Evolutionary conservation across 2,888 invertebrate species (phyloP).

Genomic region (Nephrotoma guestfalica): DNA sequence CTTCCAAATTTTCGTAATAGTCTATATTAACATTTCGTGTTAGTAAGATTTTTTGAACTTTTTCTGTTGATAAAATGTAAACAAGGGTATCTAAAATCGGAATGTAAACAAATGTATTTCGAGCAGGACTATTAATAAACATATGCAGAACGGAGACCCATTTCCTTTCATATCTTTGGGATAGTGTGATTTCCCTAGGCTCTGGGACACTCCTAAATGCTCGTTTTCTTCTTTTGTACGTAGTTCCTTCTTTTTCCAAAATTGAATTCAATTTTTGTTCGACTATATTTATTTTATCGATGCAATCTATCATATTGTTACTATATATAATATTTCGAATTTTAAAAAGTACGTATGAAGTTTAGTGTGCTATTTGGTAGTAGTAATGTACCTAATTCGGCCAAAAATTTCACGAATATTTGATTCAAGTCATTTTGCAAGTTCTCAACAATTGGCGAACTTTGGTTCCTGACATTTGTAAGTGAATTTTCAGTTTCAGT

Average conservation of each 20-base stretch:
- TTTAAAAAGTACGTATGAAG: not conserved
- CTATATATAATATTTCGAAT: not conserved
- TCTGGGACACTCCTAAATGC: not conserved
- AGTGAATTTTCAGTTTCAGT: not conserved
- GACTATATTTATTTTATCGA: not conserved
- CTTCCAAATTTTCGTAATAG: not conserved
- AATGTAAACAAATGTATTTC: not conserved
- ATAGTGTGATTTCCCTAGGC: not conserved
- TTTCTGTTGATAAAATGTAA: not conserved
- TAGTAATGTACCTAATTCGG: not conserved
- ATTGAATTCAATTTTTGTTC: no score
- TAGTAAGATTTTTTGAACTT: not conserved
- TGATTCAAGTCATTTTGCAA: not conserved
- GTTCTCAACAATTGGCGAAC: not conserved
- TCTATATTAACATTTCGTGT: not conserved
- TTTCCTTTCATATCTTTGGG: not conserved
- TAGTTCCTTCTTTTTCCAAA: not conserved
- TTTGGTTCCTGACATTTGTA: not conserved
- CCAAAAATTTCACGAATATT: not conserved
- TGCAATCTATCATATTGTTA: not conserved
- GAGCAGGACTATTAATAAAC: not conserved
- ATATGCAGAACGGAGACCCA: not conserved
- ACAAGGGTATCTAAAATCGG: not conserved
- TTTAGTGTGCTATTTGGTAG: not conserved
- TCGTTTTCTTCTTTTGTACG: not conserved